These are phyloP conservation scores for Thermophis baileyi DNA, from an alignment of 2,113 vertebrate species.

Conservation along the genomic window DNA sequence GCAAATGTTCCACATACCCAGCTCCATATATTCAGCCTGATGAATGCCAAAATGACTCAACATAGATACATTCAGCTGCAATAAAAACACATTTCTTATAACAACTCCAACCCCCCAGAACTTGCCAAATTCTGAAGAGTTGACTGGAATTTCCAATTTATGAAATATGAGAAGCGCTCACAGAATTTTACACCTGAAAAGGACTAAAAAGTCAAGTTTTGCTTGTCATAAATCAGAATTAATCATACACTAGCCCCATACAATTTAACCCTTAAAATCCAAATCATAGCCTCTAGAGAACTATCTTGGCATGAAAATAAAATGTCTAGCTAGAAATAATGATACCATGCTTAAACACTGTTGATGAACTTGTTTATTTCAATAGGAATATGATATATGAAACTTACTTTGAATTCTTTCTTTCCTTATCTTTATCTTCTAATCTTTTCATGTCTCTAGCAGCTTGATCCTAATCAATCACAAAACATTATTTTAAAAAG, in stretches of 20 bases:
- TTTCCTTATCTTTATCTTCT: constrained; percentile 95
- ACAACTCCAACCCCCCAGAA: constrained; percentile 57
- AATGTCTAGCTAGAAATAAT: not conserved
- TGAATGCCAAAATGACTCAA: constrained; percentile 71
- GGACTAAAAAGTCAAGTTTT: not conserved
- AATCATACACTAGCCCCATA: not conserved
- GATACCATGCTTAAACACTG: not conserved
- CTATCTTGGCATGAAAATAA: not conserved
- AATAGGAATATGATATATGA: constrained; percentile 25
- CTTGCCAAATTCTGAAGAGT: constrained; percentile 19
- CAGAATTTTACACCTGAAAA: not conserved
- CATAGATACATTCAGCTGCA: constrained; percentile 64
- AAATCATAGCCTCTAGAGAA: not conserved
- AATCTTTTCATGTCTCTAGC: constrained; percentile 96
- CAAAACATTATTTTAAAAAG: constrained; percentile 46
- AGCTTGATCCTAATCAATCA: constrained; percentile 84
- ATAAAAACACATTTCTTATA: constrained; percentile 24
- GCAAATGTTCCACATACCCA: constrained; percentile 96
- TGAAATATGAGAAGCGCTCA: constrained; percentile 14
- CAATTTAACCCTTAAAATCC: not conserved
- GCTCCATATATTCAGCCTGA: constrained; percentile 65
- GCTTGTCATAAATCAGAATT: not conserved
- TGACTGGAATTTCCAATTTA: constrained; percentile 51
- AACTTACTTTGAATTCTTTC: constrained; percentile 92
- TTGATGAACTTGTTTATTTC: not conserved